Evolutionary conservation across 2,797 vertebrate species (phyloP), one percentile per base, ranked within the genome.

Genomic region (Oreochromis mossambicus): DNA sequence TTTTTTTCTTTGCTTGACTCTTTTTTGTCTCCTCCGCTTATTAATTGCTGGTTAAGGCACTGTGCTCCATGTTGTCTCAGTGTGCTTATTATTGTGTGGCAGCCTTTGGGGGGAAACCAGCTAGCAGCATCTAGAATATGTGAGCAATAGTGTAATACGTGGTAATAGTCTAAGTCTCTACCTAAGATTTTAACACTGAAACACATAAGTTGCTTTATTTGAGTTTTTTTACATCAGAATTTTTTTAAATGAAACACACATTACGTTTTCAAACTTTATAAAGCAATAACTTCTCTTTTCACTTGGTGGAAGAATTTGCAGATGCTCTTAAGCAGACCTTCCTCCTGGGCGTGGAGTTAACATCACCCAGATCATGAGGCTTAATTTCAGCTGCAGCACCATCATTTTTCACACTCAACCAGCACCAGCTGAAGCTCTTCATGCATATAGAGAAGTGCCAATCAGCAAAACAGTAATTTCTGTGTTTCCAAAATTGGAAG

Each of bases 1-100:
- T 78, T 86, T 90, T 77, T 86, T 75, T n/a, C 19, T 38, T 43
- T 14, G 19, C 50, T 55, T 7, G 4, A 56, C 80, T 80, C 68
- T 88, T 80, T 84, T 90, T 88, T 80, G 81, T 84, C 75, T 88
- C 26, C 36, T 34, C 50, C 36, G 17, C 61, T 85, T 80, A 58
- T 89, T 86, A 89, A 86, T 48, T 46, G 15, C 79, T 79, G 68
- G 70, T 84, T 85, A 54, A 78, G 43, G 8, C 24, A 4, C 19
- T 34, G 70, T 38, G 76, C 66, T 85, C 17, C 79, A 32, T 78
- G 58, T 21, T 83, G 61, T 52, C 73, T 41, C 79, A 52, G 17
- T 80, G 48, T 78, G 86, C 51, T 85, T 87, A 84, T 91, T 82
- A 79, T 50, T 78, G 78, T 52, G 15, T 70, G 24, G 24, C 17